A percentile compares a stretch with the other conserved stretches of the same genome.
Evolutionary conservation across 1,140 invertebrate genomes (phyloP).

Genomic region (Drosophila santomea): DNA sequence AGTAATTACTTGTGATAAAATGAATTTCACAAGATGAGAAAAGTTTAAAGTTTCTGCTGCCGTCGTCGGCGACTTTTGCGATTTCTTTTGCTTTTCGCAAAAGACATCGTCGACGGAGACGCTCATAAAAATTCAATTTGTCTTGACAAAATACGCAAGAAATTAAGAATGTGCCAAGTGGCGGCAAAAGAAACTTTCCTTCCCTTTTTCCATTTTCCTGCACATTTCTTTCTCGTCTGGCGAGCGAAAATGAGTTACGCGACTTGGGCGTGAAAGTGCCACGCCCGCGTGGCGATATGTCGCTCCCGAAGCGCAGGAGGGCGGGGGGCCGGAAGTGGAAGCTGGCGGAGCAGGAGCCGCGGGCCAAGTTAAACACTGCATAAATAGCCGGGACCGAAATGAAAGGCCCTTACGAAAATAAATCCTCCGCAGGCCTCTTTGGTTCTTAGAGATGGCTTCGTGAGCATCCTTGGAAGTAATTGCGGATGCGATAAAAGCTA

Average conservation of each 20-base stretch:
- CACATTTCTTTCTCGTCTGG: slow-evolving; percentile 49
- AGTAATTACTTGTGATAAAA: slow-evolving; percentile 84
- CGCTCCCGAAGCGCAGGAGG: not conserved
- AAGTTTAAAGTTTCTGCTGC: slow-evolving; percentile 75
- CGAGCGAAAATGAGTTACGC: slow-evolving; percentile 75
- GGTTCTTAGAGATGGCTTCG: slow-evolving; percentile 15
- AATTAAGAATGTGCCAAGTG: slow-evolving; percentile 83
- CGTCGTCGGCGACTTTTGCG: slow-evolving; percentile 46
- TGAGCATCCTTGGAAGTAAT: not conserved
- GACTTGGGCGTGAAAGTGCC: slow-evolving; percentile 71
- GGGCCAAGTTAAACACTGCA: slow-evolving; percentile 77
- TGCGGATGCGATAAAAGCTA: not conserved
- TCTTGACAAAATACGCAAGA: slow-evolving; percentile 83
- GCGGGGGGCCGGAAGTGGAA: not conserved
- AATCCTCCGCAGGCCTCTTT: slow-evolving; percentile 33
- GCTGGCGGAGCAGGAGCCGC: slow-evolving; percentile 26
- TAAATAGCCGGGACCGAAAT: slow-evolving; percentile 63
- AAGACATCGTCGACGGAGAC: slow-evolving; percentile 37
- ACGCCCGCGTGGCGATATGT: slow-evolving; percentile 51
- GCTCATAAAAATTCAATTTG: slow-evolving; percentile 83
- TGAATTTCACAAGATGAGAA: slow-evolving; percentile 81
- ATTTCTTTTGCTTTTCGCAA: slow-evolving; percentile 63
- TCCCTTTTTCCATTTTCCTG: slow-evolving; percentile 52
- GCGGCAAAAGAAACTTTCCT: slow-evolving; percentile 79
- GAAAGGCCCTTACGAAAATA: slow-evolving; percentile 29